Conservation (phyloP, 2,888 invertebrate species). For the Neoscelio sp. region DNA sequence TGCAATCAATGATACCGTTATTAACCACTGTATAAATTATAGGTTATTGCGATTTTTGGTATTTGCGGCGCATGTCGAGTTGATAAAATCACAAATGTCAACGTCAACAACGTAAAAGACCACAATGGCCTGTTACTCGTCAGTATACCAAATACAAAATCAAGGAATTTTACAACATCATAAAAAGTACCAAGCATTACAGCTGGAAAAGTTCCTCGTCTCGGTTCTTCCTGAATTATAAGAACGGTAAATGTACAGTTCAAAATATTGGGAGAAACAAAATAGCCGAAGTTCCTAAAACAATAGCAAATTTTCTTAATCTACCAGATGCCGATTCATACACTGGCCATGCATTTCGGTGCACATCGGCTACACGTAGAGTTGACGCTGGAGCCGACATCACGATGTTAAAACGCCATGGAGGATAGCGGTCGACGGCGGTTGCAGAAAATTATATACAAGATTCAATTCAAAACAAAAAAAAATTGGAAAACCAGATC, state of each 20-base stretch:
- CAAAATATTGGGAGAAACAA: not conserved
- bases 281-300: not conserved
- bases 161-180: not conserved
- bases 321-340: not conserved
- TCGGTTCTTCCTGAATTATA: not conserved
- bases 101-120: too few species aligned
- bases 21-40: too few species aligned
- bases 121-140: too few species aligned
- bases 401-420: not conserved
- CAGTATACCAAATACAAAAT: too few species aligned
- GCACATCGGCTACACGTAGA: not conserved
- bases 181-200: not conserved
- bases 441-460: not conserved
- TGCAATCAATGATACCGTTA: too few species aligned
- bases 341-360: not conserved
- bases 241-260: not conserved
- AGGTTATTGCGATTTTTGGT: too few species aligned
- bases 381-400: conserved; percentile 4
- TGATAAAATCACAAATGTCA: too few species aligned
- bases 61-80: too few species aligned
- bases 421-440: not conserved
- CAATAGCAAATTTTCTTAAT: not conserved
- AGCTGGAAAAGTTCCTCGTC: not conserved
- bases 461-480: not conserved
- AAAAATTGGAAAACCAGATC: not conserved